Base-by-base conservation (phyloP, 2,113 vertebrate species). In the Albula goreensis region DNA sequence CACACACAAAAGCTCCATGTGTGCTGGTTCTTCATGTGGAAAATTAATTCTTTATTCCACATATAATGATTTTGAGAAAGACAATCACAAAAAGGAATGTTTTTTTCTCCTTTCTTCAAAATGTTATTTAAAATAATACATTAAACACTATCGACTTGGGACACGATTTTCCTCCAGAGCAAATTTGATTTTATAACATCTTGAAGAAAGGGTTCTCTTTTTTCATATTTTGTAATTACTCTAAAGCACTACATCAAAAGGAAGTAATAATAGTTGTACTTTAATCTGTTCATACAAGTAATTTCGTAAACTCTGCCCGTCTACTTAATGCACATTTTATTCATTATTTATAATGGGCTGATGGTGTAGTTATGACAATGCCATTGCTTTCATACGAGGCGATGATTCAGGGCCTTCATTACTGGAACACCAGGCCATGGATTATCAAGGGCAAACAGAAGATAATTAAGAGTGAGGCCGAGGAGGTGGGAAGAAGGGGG, bases 371-470 rank as follows among this genome's bases (percentile, higher is more conserved):
- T 96, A 96, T 98, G 97, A 97, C 97, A 97, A 97, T 93, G 94
- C 95, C 96, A 97, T 97, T 97, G 97, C 98, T 97, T 96, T 96
- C 95, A 95, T 92, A 96, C 94, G 96, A 95, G 94, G 94, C 93
- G 92, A 94, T 97, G 96, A 97, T 98, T 97, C 96, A 95, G 96
- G 96, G 96, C 93, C 96, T 98, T 97, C 96, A 96, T 98, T 97
- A 97, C 95, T 93, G 95, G 94, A 95, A 94, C 96, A 96, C 94
- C 94, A 95, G 97, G 97, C 95, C 95, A 92, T 90, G 50, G 96
- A 98, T 97, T 97, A 98, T 97, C 96, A 96, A 97, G 96, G 96
- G 97, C 97, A 99, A 99, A 99, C 97, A 98, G 98, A 98, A 98
- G 98, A 98, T 97, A 98, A 99, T 99, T 98, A 98, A 97, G 95